These are phyloP conservation scores for Drosophila niveifrons DNA, from an alignment of 2,888 invertebrate genomes.

Conservation along the genomic window DNA sequence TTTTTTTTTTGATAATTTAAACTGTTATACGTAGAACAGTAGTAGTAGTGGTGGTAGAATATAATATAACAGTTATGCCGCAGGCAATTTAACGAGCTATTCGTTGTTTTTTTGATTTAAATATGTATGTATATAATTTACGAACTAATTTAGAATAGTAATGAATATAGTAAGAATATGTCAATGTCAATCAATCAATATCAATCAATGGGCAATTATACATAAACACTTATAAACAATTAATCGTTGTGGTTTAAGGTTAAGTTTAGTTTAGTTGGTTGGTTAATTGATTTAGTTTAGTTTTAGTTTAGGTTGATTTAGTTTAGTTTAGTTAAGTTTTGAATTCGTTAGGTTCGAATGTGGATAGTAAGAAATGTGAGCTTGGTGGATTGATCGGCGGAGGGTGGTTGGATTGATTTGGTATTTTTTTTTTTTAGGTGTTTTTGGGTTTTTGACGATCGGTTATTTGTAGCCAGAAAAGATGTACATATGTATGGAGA, in stretches of 20 bases:
- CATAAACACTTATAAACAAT: conserved; percentile 43
- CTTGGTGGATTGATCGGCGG: conserved; percentile 33
- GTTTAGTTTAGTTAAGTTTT: conserved; percentile 29
- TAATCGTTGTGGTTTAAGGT: conserved; percentile 22
- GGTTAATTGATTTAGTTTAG: conserved; percentile 1
- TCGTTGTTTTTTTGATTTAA: conserved; percentile 4
- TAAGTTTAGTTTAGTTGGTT: conserved; percentile 16
- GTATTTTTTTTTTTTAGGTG: neutral
- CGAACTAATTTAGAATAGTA: conserved; percentile 23
- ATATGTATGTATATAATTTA: conserved; percentile 28
- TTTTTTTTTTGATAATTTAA: conserved; percentile 7
- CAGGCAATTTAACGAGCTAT: conserved; percentile 21
- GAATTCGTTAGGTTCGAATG: conserved; percentile 28
- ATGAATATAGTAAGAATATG: conserved; percentile 28
- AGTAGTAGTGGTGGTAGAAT: neutral
- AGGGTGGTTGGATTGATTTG: conserved; percentile 3
- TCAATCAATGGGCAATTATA: conserved; percentile 43
- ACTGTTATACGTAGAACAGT: conserved; percentile 36
- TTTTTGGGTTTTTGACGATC: neutral
- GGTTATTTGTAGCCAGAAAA: conserved; percentile 22
- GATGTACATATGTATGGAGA: conserved; percentile 13
- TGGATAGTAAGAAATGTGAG: conserved; percentile 39
- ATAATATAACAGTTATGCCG: conserved; percentile 40
- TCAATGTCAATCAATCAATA: conserved; percentile 30
- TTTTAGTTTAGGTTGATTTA: conserved; percentile 38